Evolutionary conservation across 2,888 invertebrate genomes (phyloP).

Genomic region (Drosophila eohydei): DNA sequence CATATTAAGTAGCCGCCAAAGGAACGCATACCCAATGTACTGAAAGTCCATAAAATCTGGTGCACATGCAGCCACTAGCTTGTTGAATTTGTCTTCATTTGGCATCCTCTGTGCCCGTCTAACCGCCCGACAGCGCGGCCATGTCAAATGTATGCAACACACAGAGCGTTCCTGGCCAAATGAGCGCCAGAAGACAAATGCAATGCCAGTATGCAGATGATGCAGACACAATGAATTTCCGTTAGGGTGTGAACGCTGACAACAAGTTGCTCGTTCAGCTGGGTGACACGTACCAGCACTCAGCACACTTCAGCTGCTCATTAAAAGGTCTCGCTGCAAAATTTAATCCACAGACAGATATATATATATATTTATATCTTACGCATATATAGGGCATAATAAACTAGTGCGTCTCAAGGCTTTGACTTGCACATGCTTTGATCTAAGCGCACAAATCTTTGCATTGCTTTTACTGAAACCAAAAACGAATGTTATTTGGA

Average conservation of each 20-base stretch:
- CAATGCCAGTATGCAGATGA: slow-evolving; percentile 46
- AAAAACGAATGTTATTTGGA: neutral
- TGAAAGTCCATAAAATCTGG: slow-evolving; percentile 24
- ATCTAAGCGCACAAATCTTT: neutral
- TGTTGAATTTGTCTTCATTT: slow-evolving; percentile 50
- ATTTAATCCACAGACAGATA: neutral
- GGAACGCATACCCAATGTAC: slow-evolving; percentile 29
- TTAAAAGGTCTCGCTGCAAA: slow-evolving; percentile 39
- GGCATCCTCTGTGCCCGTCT: neutral
- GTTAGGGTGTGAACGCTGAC: slow-evolving; percentile 34
- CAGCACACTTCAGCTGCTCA: slow-evolving; percentile 47
- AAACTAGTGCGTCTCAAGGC: neutral
- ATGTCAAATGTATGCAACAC: slow-evolving; percentile 68
- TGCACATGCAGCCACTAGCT: slow-evolving; percentile 8
- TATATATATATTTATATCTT: neutral
- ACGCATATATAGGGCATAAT: no score
- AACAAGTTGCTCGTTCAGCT: slow-evolving; percentile 62
- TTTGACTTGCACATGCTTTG: slow-evolving; percentile 1
- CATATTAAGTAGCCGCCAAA: slow-evolving; percentile 57
- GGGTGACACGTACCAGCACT: slow-evolving; percentile 38
- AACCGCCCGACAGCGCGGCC: slow-evolving; percentile 6
- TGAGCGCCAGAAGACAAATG: slow-evolving; percentile 57
- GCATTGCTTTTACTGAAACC: neutral
- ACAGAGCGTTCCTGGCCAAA: slow-evolving; percentile 49
- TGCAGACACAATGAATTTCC: slow-evolving; percentile 36